Conservation (phyloP, 2,113 vertebrate species). For the Cyprinus carpio region DNA sequence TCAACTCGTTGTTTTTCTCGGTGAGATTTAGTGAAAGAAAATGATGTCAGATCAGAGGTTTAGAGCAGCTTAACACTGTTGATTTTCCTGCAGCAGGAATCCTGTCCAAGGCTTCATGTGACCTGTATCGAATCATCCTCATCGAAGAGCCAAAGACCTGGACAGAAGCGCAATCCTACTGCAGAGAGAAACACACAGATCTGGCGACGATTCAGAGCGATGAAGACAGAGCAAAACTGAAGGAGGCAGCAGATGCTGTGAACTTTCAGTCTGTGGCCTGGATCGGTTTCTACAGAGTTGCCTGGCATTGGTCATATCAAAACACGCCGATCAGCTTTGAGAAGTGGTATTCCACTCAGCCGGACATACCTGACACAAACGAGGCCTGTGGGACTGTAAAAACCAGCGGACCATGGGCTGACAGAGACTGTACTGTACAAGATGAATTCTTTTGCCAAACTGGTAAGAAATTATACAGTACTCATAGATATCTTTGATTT, state of each 20-base stretch:
- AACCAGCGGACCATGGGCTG: fast-evolving
- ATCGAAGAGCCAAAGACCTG: background rate
- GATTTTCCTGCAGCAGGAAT: background rate
- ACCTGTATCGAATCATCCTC: background rate
- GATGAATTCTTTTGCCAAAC: background rate
- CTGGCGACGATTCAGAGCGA: constrained; percentile 10
- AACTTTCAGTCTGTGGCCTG: background rate
- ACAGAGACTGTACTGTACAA: background rate
- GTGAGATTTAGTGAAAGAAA: too few relatives aligned
- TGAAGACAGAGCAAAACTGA: background rate
- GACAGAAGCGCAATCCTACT: background rate
- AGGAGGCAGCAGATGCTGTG: background rate
- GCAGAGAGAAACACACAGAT: background rate
- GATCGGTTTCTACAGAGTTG: background rate
- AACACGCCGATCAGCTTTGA: background rate
- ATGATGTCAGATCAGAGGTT: too few relatives aligned
- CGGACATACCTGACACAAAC: background rate
- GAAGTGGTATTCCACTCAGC: background rate
- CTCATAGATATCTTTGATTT: too few relatives aligned
- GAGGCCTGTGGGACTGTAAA: background rate
- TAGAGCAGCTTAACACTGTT: too few relatives aligned
- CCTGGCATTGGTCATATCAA: background rate
- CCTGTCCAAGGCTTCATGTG: background rate
- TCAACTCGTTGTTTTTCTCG: too few relatives aligned
- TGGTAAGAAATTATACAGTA: too few relatives aligned